phyloP scores from a whole-genome alignment of 2,113 vertebrate species.

The Xyliphius kryptos region DNA sequence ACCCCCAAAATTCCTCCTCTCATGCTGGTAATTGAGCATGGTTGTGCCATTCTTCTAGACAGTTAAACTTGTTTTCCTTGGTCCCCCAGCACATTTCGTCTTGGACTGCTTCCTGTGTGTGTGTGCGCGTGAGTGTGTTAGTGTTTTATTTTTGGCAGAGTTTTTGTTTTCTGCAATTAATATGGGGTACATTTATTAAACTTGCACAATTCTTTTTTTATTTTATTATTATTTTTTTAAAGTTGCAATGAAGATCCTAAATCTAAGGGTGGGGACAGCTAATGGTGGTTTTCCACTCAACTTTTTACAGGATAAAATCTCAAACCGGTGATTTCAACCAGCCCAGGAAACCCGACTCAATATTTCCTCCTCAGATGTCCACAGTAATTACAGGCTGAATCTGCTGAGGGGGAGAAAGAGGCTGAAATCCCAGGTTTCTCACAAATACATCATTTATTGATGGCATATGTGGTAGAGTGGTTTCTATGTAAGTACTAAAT shows the following conservation, averaged over 20 bases:
- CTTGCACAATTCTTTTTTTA: background rate
- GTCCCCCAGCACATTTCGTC: background rate
- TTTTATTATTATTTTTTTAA: background rate
- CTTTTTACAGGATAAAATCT: conserved; percentile 34
- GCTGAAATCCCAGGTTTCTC: conserved; percentile 2
- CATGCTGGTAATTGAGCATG: background rate
- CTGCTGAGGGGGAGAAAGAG: background rate
- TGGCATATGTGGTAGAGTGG: background rate
- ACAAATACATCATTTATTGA: background rate
- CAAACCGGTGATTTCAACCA: conserved; percentile 11
- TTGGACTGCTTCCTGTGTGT: no score
- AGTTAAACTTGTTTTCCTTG: background rate
- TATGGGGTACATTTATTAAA: background rate
- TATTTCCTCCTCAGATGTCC: conserved; percentile 7
- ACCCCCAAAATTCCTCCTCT: no score
- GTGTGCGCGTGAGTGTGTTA: no score
- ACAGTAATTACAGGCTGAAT: conserved; percentile 19
- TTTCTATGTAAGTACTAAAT: background rate
- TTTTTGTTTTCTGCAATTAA: no score
- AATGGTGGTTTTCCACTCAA: conserved; percentile 14
- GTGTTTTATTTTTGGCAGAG: no score
- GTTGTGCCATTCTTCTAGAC: background rate
- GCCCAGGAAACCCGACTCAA: conserved; percentile 17
- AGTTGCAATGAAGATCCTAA: background rate
- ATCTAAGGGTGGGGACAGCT: conserved; percentile 5